Percentiles rank a stretch among this genome's conserved stretches.
These are phyloP conservation scores for Drosophila dives DNA, from an alignment of 2,888 invertebrate genomes.

Conservation along the genomic window DNA sequence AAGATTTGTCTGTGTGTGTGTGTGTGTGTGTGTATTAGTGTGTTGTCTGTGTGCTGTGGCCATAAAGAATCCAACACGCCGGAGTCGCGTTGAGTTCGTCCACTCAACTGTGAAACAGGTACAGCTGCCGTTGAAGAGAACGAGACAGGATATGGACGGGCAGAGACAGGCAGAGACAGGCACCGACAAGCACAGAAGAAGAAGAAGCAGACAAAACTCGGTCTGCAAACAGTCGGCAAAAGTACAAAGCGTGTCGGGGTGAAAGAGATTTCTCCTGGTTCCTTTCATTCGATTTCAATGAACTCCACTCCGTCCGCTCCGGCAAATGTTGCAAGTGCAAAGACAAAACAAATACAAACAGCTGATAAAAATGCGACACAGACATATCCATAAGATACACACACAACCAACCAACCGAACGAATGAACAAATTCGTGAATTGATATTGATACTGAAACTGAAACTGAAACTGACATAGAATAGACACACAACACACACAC, in stretches of 20 bases:
- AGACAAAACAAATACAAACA: conserved; percentile 75
- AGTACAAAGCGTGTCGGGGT: conserved; percentile 70
- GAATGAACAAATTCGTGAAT: conserved; percentile 21
- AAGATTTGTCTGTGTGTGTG: conserved; percentile 47
- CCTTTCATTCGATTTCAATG: conserved; percentile 77
- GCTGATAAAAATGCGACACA: conserved; percentile 72
- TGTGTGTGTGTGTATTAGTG: conserved; percentile 6
- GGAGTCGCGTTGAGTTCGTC: conserved; percentile 52
- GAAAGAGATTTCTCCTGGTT: conserved; percentile 62
- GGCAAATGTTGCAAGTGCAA: conserved; percentile 74
- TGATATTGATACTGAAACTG: conserved; percentile 40
- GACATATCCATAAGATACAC: conserved; percentile 37
- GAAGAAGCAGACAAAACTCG: background rate
- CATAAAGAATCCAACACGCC: conserved; percentile 63
- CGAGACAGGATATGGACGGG: conserved; percentile 64
- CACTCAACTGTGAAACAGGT: conserved; percentile 81
- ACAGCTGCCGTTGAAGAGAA: conserved; percentile 37
- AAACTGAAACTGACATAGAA: conserved; percentile 12
- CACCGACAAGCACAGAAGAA: conserved; percentile 13
- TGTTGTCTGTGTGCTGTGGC: conserved; percentile 14
- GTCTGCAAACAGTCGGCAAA: conserved; percentile 72
- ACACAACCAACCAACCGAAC: background rate
- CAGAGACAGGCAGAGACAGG: conserved; percentile 31
- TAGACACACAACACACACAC: conserved; percentile 21
- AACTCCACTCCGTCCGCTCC: conserved; percentile 56